Percentiles rank a stretch among this genome's conserved stretches.
phyloP scores from a whole-genome alignment of 2,888 invertebrate species.

The Autographa pulchrina region DNA sequence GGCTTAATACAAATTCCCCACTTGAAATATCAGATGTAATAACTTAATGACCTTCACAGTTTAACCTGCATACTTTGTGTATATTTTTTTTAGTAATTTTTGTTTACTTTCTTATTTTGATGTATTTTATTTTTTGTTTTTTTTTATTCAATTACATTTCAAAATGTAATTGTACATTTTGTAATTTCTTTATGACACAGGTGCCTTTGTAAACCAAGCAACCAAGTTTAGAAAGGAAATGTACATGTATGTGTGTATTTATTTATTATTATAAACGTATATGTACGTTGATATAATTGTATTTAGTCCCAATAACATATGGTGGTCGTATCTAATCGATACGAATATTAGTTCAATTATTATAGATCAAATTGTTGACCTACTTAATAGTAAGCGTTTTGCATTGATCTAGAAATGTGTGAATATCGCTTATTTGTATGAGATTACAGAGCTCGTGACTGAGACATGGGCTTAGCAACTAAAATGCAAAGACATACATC shows the following conservation, averaged over 20 bases:
- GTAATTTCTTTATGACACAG: neutral
- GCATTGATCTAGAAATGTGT: neutral
- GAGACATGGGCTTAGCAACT: slow-evolving; percentile 10
- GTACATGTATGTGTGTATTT: neutral
- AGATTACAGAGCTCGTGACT: slow-evolving; percentile 13
- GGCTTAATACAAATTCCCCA: too few species aligned
- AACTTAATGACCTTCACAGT: too few species aligned
- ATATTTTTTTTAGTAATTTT: too few species aligned
- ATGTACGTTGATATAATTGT: slow-evolving; percentile 6
- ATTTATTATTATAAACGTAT: neutral
- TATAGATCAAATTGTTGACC: slow-evolving; percentile 46
- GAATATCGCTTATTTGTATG: slow-evolving; percentile 8
- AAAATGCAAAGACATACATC: neutral
- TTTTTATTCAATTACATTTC: neutral
- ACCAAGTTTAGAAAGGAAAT: neutral
- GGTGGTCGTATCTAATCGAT: slow-evolving; percentile 11
- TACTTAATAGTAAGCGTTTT: slow-evolving; percentile 34
- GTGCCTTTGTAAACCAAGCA: slow-evolving; percentile 1
- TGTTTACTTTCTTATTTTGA: too few species aligned
- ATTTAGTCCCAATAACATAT: slow-evolving; percentile 30
- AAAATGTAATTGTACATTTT: neutral
- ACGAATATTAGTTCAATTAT: slow-evolving; percentile 50
- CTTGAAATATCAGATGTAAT: too few species aligned
- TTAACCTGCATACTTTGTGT: too few species aligned
- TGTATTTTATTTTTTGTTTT: neutral